Conservation (phyloP, 2,797 vertebrate genomes). For the Eospalax fontanierii region DNA sequence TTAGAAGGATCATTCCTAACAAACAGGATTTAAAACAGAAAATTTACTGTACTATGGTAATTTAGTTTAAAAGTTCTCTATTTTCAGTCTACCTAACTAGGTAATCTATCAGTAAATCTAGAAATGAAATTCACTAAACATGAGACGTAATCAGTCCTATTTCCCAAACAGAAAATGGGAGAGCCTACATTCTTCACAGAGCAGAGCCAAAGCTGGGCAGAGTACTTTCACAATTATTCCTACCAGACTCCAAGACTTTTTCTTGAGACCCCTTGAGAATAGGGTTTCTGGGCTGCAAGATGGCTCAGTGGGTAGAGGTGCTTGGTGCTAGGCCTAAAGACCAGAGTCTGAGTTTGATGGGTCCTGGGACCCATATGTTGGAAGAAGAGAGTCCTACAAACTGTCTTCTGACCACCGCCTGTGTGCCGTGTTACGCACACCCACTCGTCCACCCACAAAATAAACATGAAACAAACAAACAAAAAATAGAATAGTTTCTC, state of each 20-base stretch:
- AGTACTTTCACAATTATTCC: background rate
- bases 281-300: background rate
- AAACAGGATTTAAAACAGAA: slow-evolving; percentile 34
- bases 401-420: background rate
- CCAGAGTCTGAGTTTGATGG: background rate
- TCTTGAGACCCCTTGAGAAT: background rate
- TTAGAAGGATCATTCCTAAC: slow-evolving; percentile 53
- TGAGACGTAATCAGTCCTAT: background rate
- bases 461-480: too few relatives aligned
- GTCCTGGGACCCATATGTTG: background rate
- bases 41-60: slow-evolving; percentile 57
- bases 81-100: slow-evolving; percentile 20
- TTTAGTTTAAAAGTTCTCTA: background rate
- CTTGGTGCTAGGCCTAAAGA: background rate
- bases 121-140: slow-evolving; percentile 14
- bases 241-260: background rate
- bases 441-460: background rate
- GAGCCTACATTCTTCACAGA: background rate
- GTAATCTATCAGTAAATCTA: slow-evolving; percentile 23
- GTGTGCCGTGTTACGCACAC: background rate
- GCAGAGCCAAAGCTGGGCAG: background rate
- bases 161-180: background rate
- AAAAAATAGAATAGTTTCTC: too few relatives aligned
- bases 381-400: background rate
- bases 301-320: background rate